Evolutionary conservation across 2,797 vertebrate genomes (phyloP).

Genomic region (Myotis findleyi): DNA sequence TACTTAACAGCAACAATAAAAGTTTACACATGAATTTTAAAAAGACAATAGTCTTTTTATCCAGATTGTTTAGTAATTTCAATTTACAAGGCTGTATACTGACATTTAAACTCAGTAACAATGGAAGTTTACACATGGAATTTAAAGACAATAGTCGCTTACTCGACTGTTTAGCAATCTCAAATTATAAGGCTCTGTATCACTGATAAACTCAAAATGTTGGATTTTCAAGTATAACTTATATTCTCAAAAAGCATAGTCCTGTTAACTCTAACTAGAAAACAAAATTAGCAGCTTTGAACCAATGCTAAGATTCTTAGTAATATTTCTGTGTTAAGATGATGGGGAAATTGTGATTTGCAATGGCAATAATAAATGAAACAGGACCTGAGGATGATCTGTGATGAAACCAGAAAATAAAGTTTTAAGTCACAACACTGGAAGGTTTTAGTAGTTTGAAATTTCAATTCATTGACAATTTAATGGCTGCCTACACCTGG

Average conservation of each 20-base stretch:
- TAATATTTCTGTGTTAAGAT: not conserved
- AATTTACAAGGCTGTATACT: not conserved
- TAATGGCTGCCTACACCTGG: conserved; percentile 51
- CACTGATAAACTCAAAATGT: not conserved
- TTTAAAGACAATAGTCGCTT: not conserved
- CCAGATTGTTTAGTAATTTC: not conserved
- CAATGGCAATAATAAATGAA: not conserved
- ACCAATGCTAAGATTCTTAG: not conserved
- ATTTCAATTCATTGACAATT: conserved; percentile 73
- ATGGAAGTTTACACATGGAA: not conserved
- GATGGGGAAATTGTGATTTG: not conserved
- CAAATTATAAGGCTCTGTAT: not conserved
- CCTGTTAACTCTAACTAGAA: not conserved
- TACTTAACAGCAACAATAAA: not conserved
- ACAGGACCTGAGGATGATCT: not conserved
- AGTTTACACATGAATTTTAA: not conserved
- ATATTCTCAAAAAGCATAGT: not conserved
- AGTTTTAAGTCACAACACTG: conserved; percentile 27
- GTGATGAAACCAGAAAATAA: conserved; percentile 38
- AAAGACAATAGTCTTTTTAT: not conserved
- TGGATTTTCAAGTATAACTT: not conserved
- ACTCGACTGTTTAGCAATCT: not conserved
- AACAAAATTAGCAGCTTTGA: conserved; percentile 24
- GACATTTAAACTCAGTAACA: not conserved
- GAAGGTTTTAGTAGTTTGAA: conserved; percentile 61